These are phyloP conservation scores for Tychaedon coryphoeus DNA, from an alignment of 2,113 vertebrate genomes.

Conservation along the genomic window DNA sequence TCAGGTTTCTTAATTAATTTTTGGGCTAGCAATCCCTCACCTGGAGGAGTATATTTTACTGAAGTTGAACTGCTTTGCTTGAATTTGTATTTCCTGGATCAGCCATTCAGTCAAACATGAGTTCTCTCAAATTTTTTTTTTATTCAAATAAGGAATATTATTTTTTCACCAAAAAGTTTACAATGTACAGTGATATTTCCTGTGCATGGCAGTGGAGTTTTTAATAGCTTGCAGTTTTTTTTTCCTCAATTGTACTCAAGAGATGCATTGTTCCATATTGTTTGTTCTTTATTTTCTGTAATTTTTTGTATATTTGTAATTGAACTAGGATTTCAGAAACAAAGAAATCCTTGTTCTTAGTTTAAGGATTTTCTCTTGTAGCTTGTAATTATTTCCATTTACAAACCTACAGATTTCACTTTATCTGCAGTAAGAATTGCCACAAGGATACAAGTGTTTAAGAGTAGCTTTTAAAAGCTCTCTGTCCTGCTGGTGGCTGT, in stretches of 20 bases:
- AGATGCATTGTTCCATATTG: background rate
- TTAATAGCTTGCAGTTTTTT: background rate
- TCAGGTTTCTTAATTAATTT: constrained; percentile 61
- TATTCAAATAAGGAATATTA: constrained; percentile 2
- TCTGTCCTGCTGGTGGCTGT: background rate
- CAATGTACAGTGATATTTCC: background rate
- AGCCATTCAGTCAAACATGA: constrained; percentile 28
- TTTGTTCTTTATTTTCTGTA: background rate
- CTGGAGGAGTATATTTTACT: background rate
- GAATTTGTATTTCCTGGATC: constrained; percentile 33
- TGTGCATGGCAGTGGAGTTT: background rate
- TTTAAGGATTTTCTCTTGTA: background rate
- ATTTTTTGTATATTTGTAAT: background rate
- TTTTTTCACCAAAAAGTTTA: constrained; percentile 10
- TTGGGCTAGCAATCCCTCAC: constrained; percentile 16
- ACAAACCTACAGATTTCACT: background rate
- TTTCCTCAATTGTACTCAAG: background rate
- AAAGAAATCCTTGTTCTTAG: background rate
- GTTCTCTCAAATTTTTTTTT: constrained; percentile 25
- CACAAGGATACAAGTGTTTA: background rate
- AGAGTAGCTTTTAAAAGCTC: background rate
- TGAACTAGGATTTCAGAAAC: background rate
- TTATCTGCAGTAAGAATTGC: background rate
- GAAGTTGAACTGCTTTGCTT: constrained; percentile 38
- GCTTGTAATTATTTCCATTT: background rate